Evolutionary conservation across 2,113 vertebrate genomes (phyloP), one percentile per base, ranked within the genome.

Genomic region (Saguinus midas): DNA sequence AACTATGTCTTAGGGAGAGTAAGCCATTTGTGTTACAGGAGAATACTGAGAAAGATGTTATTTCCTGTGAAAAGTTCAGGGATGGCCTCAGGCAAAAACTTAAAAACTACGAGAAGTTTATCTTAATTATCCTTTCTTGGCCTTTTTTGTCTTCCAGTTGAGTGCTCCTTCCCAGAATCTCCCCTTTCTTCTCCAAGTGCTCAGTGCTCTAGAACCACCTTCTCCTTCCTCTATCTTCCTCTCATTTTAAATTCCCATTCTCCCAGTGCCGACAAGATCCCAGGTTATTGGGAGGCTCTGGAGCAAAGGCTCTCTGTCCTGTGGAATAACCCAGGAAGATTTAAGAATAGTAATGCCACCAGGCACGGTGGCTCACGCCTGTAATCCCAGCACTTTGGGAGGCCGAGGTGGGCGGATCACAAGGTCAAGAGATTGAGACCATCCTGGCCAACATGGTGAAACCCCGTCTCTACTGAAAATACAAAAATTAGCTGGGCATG

Each of bases 71-170:
- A 73, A 82, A 86, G 58, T 84, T 64, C 55, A 90, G 21, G 48
- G 32, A 73, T 92, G 40, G 70, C 83, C 48, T 89, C 23, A n/a
- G 83, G 92, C 66, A 72, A 68, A 93, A 94, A 37, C 50, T 79
- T 40, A 55, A 87, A 61, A 87, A 61, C 14, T 37, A 13, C 0
- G 0, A 50, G 37, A 29, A 32, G 29, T 64, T 88, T 84, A 55
- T 95, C n/a, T 90, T 48, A 25, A 32, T 85, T 61, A 43, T 48
- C n/a, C 27, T 79, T 37, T 29, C 32, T 0, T 9, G 27, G 40
- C 55, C n/a, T 82, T 91, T 52, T 50, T 68, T 81, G 57, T 64
- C 58, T 52, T 27, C 66, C 2, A 1, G 21, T 25, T 68, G 5
- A 29, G 43, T 29, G 27, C 84, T 93, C 58, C 90, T 35, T 48